Conservation (phyloP, 1,140 invertebrate genomes). For the Diachasma alloeum region DNA sequence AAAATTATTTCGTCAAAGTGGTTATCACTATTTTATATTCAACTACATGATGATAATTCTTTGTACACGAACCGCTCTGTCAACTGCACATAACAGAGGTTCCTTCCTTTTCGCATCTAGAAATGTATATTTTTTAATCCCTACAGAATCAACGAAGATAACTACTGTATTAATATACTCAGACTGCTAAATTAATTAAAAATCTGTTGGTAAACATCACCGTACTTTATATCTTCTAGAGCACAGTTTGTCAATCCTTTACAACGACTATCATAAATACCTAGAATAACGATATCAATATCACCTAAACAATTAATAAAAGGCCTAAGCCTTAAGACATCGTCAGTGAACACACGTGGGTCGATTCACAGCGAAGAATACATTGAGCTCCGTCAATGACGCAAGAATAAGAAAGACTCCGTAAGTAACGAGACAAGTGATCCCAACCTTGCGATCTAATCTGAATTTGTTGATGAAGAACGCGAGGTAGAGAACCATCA, state of each 20-base stretch:
- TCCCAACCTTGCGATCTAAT: slow-evolving; percentile 79
- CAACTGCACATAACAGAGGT: no score
- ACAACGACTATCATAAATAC: neutral
- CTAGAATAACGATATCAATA: neutral
- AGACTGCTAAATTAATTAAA: no score
- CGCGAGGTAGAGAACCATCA: slow-evolving; percentile 79
- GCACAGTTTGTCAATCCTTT: neutral
- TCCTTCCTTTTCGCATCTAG: no score
- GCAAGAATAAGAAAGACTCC: slow-evolving; percentile 80
- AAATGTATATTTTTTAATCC: no score
- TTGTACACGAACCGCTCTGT: no score
- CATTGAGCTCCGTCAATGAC: slow-evolving; percentile 84
- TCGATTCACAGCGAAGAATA: slow-evolving; percentile 85
- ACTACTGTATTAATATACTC: no score
- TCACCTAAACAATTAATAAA: neutral
- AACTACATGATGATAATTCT: no score
- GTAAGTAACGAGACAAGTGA: slow-evolving; percentile 81
- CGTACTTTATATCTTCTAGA: neutral
- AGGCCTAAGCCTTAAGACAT: slow-evolving; percentile 26
- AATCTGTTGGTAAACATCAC: no score
- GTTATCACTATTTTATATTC: no score
- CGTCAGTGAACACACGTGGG: slow-evolving; percentile 71
- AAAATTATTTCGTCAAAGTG: no score
- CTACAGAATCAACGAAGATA: no score
- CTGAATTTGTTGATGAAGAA: slow-evolving; percentile 82